Evolutionary conservation across 2,888 invertebrate species (phyloP).

Genomic region (Andrena bicolor): DNA sequence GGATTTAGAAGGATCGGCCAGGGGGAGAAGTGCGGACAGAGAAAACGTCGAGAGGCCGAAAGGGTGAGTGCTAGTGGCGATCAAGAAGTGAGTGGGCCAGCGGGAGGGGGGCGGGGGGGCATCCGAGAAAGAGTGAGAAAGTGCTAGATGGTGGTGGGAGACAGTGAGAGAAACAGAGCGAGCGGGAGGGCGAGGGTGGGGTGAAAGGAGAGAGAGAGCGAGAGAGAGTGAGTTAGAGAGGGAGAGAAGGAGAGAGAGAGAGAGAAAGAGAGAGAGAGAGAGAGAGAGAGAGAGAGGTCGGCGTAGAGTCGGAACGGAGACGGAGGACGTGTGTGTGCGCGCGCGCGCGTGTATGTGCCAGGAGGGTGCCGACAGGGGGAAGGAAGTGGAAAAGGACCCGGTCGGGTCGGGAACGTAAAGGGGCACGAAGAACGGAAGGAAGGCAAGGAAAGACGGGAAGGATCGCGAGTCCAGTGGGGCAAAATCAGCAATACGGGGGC

Average conservation of each 20-base stretch:
- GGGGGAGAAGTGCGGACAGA: slow-evolving; percentile 15
- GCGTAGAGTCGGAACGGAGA: not conserved
- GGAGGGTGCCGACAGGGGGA: slow-evolving; percentile 59
- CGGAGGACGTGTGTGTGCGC: slow-evolving; percentile 30
- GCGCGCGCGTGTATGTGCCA: slow-evolving; percentile 65
- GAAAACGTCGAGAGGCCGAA: slow-evolving; percentile 22
- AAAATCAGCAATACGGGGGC: slow-evolving; percentile 40
- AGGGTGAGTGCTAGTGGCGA: slow-evolving; percentile 34
- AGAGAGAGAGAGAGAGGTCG: slow-evolving; percentile 20
- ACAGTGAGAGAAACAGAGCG: slow-evolving; percentile 39
- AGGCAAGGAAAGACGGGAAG: slow-evolving; percentile 51
- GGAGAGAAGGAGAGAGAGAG: slow-evolving; percentile 2
- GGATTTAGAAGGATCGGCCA: slow-evolving; percentile 1
- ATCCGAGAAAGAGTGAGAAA: slow-evolving; percentile 27
- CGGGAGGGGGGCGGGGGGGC: slow-evolving; percentile 19
- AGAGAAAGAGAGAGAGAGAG: slow-evolving; percentile 14
- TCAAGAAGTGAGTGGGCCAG: slow-evolving; percentile 24
- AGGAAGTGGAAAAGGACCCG: slow-evolving; percentile 67
- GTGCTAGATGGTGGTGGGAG: slow-evolving; percentile 34
- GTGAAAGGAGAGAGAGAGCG: slow-evolving; percentile 14
- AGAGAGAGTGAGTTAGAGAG: slow-evolving; percentile 19
- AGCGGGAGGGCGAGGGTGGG: slow-evolving; percentile 23
- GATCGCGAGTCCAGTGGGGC: slow-evolving; percentile 36
- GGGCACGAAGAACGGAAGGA: slow-evolving; percentile 55
- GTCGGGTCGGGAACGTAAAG: slow-evolving; percentile 56